These are phyloP conservation scores for Thera britannica DNA, from an alignment of 2,888 invertebrate species.

Conservation along the genomic window DNA sequence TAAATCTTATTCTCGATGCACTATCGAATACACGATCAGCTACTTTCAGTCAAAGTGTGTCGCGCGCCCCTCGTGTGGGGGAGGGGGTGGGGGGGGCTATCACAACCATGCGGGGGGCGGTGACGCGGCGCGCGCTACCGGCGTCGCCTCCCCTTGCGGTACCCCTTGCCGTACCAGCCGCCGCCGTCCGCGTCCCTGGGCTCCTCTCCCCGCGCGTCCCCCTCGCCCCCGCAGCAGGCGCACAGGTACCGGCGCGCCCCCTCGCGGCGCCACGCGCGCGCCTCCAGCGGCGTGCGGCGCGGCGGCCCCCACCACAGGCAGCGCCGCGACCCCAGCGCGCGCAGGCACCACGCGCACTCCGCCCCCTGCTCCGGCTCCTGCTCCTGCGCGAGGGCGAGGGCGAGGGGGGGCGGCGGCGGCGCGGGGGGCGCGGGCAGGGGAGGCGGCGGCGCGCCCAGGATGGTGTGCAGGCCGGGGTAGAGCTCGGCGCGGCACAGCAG, in stretches of 20 bases:
- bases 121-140: constrained; percentile 61
- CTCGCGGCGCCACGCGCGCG: constrained; percentile 60
- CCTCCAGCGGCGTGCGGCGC: constrained; percentile 55
- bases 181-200: constrained; percentile 51
- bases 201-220: constrained; percentile 29
- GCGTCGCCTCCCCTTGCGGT: constrained; percentile 87
- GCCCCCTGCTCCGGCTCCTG: constrained; percentile 39
- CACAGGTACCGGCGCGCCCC: constrained; percentile 87
- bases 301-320: constrained; percentile 83
- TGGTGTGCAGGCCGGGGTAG: constrained; percentile 86
- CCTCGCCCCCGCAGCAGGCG: constrained; percentile 82
- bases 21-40: neutral
- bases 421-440: constrained; percentile 43
- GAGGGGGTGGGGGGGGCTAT: neutral
- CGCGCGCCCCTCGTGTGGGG: neutral
- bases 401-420: constrained; percentile 39
- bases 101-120: neutral
- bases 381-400: constrained; percentile 28
- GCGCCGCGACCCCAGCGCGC: constrained; percentile 60
- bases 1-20: neutral
- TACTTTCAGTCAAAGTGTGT: neutral
- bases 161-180: constrained; percentile 96
- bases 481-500: constrained; percentile 75
- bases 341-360: constrained; percentile 68
- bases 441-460: constrained; percentile 71